A percentile compares a stretch with the other conserved stretches of the same genome.
Conservation (phyloP, 2,888 invertebrate genomes). For the Andrena haemorrhoa region DNA sequence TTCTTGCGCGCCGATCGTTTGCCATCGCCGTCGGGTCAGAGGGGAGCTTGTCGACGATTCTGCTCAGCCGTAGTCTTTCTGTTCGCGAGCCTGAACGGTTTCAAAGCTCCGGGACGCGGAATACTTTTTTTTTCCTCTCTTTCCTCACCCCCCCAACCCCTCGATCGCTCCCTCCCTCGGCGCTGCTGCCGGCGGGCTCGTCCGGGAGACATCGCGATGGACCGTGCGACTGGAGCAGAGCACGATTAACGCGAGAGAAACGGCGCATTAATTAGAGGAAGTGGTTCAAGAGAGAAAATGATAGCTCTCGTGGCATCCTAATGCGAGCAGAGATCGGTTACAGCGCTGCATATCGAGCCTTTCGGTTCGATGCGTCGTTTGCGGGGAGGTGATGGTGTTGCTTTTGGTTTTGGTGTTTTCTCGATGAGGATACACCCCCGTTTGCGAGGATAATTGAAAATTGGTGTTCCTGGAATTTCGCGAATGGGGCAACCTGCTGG, state of each 20-base stretch:
- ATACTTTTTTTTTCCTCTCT: constrained; percentile 43
- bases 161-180: not conserved
- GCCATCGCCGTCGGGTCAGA: constrained; percentile 78
- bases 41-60: constrained; percentile 74
- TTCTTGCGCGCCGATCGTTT: constrained; percentile 81
- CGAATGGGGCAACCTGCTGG: no score
- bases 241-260: constrained; percentile 79
- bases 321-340: constrained; percentile 3
- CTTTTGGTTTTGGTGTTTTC: not conserved
- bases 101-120: constrained; percentile 54
- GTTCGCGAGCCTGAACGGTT: constrained; percentile 61
- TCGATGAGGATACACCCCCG: no score
- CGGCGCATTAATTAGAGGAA: constrained; percentile 78
- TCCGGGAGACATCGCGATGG: constrained; percentile 47
- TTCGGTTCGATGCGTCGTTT: not conserved
- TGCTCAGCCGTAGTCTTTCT: constrained; percentile 68
- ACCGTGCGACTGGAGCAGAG: constrained; percentile 66
- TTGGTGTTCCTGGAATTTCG: no score
- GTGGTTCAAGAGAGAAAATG: constrained; percentile 62
- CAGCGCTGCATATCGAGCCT: not conserved
- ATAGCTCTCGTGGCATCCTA: constrained; percentile 45
- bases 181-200: not conserved
- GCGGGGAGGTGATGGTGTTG: not conserved
- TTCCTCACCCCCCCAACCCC: not conserved
- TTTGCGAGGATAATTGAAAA: no score